Evolutionary conservation across 2,113 vertebrate genomes (phyloP), one percentile per base, ranked within the genome.

Genomic region (Campylomormyrus numenius): DNA sequence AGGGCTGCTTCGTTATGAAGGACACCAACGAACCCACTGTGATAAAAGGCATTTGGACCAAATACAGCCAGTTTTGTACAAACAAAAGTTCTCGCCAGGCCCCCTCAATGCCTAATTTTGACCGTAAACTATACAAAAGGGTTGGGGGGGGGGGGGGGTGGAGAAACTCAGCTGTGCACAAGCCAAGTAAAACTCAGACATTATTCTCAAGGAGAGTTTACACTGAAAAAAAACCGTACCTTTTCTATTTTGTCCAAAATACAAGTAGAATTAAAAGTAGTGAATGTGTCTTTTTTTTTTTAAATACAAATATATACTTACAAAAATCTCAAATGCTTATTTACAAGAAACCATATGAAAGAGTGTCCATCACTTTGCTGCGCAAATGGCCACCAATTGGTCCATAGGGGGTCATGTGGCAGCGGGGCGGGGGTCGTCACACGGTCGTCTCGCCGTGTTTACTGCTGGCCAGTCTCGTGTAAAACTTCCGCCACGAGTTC

Each of bases 401-500:
- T 89, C 80, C 70, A 45, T 39, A 86, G n/a, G 46, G 46, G 24
- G 19, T 24, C 77, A 8, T 19, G 84, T 1, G 0, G 45, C 48
- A 21, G 21, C 6, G 0, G n/a, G 92, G 91, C 95, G 94, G 92
- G 31, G 31, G 6, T 87, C 91, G 92, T 91, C 95, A 95, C 31
- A 89, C 92, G 0, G 98, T 99, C 83, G 98, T 99, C 94, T 99
- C 98, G 0, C 98, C 98, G 91, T 98, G 98, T 93, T 98, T 99
- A 95, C 96, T 97, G 95, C 97, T 97, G 91, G 97, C 97, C 91
- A 99, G 97, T 96, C 97, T 97, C 13, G 97, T 98, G 94, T 99
- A 99, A 95, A 99, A 99, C 95, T 98, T 98, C 93, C 98, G 97
- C 98, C 98, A 99, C 5, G 98, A 99, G 93, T 98, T 98, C 7